Percentiles rank a stretch among this genome's conserved stretches.
These are phyloP conservation scores for Eristalis arbustorum DNA, from an alignment of 2,888 invertebrate genomes.

Conservation along the genomic window DNA sequence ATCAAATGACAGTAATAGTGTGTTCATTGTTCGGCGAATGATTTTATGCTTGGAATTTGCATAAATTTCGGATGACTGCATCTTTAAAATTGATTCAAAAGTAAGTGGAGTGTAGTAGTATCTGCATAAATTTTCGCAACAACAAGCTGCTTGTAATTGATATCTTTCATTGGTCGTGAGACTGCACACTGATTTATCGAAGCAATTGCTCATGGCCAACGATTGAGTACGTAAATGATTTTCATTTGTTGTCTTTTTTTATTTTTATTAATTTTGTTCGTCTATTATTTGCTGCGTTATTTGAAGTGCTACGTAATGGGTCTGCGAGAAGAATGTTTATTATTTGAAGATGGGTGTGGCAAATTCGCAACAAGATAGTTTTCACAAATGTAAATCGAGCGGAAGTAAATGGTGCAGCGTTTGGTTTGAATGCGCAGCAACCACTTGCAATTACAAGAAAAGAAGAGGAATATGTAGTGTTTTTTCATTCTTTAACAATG, in stretches of 20 bases:
- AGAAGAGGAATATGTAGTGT: not conserved
- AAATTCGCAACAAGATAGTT: constrained; percentile 33
- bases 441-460: constrained; percentile 26
- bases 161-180: not conserved
- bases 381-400: constrained; percentile 21
- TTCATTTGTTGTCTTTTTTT: not conserved
- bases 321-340: constrained; percentile 28
- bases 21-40: constrained; percentile 7
- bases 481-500: not conserved
- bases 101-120: constrained; percentile 13
- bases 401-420: constrained; percentile 3
- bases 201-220: not conserved
- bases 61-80: constrained; percentile 32
- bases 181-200: not conserved
- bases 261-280: not conserved
- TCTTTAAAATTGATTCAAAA: constrained; percentile 8
- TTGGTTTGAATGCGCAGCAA: constrained; percentile 52
- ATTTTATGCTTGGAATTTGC: not conserved
- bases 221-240: not conserved
- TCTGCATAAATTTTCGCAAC: not conserved
- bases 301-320: constrained; percentile 21
- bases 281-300: not conserved
- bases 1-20: constrained; percentile 21
- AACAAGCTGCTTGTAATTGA: not conserved
- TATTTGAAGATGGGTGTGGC: constrained; percentile 58